A percentile compares a stretch with the other conserved stretches of the same genome.
These are phyloP conservation scores for Drosophila parabipectinata DNA, from an alignment of 1,140 invertebrate genomes.

Conservation along the genomic window DNA sequence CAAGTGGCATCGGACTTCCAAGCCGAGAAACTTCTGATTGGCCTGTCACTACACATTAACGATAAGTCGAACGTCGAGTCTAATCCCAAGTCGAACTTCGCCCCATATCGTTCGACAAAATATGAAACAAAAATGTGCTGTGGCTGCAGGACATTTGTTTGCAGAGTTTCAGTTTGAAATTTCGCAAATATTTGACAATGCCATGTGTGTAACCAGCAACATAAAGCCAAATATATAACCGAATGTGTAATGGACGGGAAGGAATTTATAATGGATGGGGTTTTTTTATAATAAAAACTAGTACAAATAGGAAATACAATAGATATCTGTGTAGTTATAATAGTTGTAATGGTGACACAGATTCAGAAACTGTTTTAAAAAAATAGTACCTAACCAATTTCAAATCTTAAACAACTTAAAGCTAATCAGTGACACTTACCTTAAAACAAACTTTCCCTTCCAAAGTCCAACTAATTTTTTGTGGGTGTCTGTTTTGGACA, in stretches of 20 bases:
- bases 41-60: slow-evolving; percentile 58
- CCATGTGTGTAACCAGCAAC: slow-evolving; percentile 29
- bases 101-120: not conserved
- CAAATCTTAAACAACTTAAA: not conserved
- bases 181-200: slow-evolving; percentile 64
- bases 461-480: slow-evolving; percentile 46
- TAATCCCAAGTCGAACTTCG: not conserved
- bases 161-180: slow-evolving; percentile 31
- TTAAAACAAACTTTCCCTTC: slow-evolving; percentile 34
- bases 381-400: too few species aligned
- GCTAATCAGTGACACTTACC: slow-evolving; percentile 46
- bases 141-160: slow-evolving; percentile 44
- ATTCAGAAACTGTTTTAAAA: not conserved
- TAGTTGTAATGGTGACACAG: not conserved
- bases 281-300: slow-evolving; percentile 13
- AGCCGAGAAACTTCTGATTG: slow-evolving; percentile 18
- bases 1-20: slow-evolving; percentile 18
- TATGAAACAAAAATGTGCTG: not conserved
- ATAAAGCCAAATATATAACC: slow-evolving; percentile 19
- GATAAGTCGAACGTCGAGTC: slow-evolving; percentile 24
- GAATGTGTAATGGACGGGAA: slow-evolving; percentile 22
- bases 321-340: not conserved
- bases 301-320: not conserved
- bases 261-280: slow-evolving; percentile 36
- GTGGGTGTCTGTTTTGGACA: slow-evolving; percentile 37